phyloP scores from a whole-genome alignment of 2,888 invertebrate species.

The Pyrochroa serraticornis region DNA sequence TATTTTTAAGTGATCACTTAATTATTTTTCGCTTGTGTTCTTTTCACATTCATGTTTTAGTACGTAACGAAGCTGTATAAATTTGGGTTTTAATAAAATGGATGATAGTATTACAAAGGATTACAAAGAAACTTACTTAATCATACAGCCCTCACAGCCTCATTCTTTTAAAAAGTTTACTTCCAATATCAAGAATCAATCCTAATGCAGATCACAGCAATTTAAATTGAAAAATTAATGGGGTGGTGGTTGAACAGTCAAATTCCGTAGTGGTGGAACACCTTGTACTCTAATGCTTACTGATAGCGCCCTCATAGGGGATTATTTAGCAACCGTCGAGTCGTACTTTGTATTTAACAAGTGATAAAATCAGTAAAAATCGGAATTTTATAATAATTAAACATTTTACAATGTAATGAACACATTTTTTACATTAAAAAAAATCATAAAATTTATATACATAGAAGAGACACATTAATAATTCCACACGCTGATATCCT shows the following conservation, averaged over 20 bases:
- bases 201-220: too few relatives aligned
- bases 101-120: constrained; percentile 55
- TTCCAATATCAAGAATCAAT: too few relatives aligned
- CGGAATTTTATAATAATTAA: background rate
- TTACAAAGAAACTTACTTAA: constrained; percentile 31
- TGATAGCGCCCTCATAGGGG: too few relatives aligned
- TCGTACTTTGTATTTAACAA: background rate
- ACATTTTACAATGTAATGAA: constrained; percentile 41
- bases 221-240: too few relatives aligned
- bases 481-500: constrained; percentile 25
- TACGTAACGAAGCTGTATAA: constrained; percentile 59
- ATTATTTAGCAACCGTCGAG: too few relatives aligned
- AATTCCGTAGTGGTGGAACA: too few relatives aligned
- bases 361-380: background rate
- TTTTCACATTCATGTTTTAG: constrained; percentile 59
- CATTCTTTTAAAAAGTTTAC: too few relatives aligned
- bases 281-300: too few relatives aligned
- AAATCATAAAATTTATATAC: constrained; percentile 40
- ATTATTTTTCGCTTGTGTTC: constrained; percentile 57
- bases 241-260: too few relatives aligned
- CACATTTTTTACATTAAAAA: constrained; percentile 41
- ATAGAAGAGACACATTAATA: constrained; percentile 28
- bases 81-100: constrained; percentile 60
- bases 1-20: constrained; percentile 60
- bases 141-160: background rate